Conservation (phyloP, 1,140 invertebrate genomes). For the Mamestra configurata region DNA sequence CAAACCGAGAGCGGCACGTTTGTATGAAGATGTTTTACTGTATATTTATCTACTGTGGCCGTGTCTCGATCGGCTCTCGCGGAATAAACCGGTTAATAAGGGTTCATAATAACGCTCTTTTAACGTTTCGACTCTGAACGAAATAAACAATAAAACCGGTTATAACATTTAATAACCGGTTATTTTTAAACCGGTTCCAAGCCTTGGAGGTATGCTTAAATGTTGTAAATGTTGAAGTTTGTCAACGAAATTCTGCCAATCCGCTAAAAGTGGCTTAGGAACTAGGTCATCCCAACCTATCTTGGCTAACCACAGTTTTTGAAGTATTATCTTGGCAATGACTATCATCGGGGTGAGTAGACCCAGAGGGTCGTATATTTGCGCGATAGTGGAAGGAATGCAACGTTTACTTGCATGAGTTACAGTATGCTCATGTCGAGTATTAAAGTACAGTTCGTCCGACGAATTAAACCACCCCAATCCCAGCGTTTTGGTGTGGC, state of each 20-base stretch:
- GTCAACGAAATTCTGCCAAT: background rate
- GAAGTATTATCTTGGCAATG: background rate
- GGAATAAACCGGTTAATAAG: no score
- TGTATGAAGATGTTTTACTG: no score
- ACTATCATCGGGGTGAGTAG: constrained; percentile 44
- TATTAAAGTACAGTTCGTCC: constrained; percentile 49
- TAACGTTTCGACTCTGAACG: no score
- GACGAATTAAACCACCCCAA: constrained; percentile 38
- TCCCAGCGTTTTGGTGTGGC: constrained; percentile 42
- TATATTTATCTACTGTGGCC: no score
- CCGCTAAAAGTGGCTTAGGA: background rate
- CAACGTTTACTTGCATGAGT: constrained; percentile 27
- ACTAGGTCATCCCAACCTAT: background rate
- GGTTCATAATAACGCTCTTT: no score
- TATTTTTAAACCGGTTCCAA: no score
- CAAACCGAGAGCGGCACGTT: no score
- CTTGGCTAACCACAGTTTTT: constrained; percentile 3
- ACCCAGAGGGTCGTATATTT: constrained; percentile 52
- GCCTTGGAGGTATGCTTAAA: constrained; percentile 1
- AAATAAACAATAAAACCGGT: no score
- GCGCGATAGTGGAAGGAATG: constrained; percentile 40
- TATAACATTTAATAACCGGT: no score
- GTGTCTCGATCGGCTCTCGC: no score
- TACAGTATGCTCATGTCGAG: constrained; percentile 11
- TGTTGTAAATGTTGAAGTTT: background rate